Percentiles rank a stretch among this genome's conserved stretches.
Conservation (phyloP, 2,888 invertebrate genomes). For the Idaea biselata region DNA sequence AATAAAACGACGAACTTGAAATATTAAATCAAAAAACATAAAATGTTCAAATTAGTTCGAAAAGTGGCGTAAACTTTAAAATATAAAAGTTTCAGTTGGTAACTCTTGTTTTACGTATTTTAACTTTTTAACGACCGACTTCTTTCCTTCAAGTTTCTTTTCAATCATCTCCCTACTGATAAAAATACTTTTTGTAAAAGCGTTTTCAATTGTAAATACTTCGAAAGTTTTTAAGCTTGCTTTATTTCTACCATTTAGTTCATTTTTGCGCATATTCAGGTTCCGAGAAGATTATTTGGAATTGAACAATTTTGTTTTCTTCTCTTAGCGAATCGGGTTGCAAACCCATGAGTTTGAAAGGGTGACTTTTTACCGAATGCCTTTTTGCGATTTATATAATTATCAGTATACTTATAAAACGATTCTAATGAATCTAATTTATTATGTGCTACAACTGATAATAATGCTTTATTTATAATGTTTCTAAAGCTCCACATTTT, state of each 20-base stretch:
- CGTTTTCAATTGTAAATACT: slow-evolving; percentile 15
- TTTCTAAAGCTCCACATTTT: too few relatives aligned
- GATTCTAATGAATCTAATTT: too few relatives aligned
- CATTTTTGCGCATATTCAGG: neutral
- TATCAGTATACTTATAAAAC: too few relatives aligned
- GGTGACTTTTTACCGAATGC: neutral
- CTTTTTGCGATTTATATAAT: too few relatives aligned
- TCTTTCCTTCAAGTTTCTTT: slow-evolving; percentile 21
- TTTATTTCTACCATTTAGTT: neutral
- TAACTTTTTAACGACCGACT: slow-evolving; percentile 25
- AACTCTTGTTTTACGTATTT: slow-evolving; percentile 25
- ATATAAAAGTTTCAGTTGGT: slow-evolving; percentile 16
- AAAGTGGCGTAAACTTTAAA: slow-evolving; percentile 1
- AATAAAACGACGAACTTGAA: neutral
- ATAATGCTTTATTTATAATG: too few relatives aligned
- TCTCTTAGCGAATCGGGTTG: neutral
- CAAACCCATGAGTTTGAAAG: neutral
- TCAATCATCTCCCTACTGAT: slow-evolving; percentile 23
- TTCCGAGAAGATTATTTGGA: neutral
- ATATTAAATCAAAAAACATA: neutral
- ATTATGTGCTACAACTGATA: too few relatives aligned
- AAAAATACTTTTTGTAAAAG: slow-evolving; percentile 19
- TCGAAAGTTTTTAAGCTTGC: slow-evolving; percentile 8
- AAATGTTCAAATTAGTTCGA: slow-evolving; percentile 2
- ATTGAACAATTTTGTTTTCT: neutral